These are phyloP conservation scores for Solea solea DNA, from an alignment of 2,113 vertebrate species.

Conservation along the genomic window DNA sequence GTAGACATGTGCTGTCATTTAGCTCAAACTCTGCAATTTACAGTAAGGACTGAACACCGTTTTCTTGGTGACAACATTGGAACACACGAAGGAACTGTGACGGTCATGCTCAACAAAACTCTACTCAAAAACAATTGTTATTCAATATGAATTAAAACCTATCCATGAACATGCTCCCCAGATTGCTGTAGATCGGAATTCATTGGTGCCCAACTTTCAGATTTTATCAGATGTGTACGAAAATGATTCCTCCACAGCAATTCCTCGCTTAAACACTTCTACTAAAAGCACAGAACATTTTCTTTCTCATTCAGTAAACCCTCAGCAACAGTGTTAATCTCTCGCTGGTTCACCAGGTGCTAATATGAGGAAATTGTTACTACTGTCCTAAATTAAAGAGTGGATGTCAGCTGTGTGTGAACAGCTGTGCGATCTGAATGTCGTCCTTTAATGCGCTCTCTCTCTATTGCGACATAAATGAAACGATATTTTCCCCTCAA, in stretches of 20 bases:
- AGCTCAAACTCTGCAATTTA: neutral
- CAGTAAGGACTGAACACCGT: neutral
- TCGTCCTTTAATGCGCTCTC: slow-evolving; percentile 32
- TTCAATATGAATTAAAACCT: no score
- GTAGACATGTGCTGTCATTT: neutral
- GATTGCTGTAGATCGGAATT: slow-evolving; percentile 1
- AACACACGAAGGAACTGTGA: neutral
- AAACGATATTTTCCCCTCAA: slow-evolving; percentile 55
- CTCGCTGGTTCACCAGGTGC: slow-evolving; percentile 44
- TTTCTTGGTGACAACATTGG: neutral
- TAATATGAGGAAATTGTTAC: slow-evolving; percentile 56
- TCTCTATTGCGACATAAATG: slow-evolving; percentile 39
- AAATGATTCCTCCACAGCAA: neutral
- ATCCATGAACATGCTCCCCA: neutral
- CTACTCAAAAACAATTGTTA: no score
- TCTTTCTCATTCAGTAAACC: slow-evolving; percentile 17
- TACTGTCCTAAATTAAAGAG: slow-evolving; percentile 33
- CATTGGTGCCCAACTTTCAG: neutral
- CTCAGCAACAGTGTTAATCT: slow-evolving; percentile 17
- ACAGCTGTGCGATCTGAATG: slow-evolving; percentile 55
- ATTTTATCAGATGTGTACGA: neutral
- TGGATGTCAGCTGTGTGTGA: slow-evolving; percentile 50
- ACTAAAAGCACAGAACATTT: no score
- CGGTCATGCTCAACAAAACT: neutral
- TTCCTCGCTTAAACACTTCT: neutral